A percentile compares a stretch with the other conserved stretches of the same genome.
These are phyloP conservation scores for Styela plicata DNA, from an alignment of 23 tunicate genomes.

Conservation along the genomic window DNA sequence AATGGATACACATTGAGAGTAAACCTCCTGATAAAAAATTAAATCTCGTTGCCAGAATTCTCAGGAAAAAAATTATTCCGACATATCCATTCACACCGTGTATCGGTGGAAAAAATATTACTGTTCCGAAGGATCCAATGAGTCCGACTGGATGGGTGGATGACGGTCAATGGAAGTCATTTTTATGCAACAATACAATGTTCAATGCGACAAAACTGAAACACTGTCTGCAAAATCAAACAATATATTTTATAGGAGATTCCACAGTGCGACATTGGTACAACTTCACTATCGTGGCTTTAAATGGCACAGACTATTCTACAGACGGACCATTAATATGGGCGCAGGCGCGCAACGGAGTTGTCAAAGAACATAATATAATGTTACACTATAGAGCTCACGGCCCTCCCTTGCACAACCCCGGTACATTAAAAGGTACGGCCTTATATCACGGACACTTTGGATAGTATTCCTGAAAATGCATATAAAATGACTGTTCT, in stretches of 20 bases:
- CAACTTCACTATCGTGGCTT: not conserved
- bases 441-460: slow-evolving; percentile 49
- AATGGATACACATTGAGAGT: not conserved
- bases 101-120: too few species aligned
- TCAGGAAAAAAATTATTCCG: not conserved
- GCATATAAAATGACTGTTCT: slow-evolving; percentile 2
- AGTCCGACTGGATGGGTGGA: slow-evolving; percentile 17
- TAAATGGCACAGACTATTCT: not conserved
- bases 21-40: too few species aligned
- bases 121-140: not conserved
- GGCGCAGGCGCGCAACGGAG: not conserved
- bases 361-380: not conserved
- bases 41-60: not conserved
- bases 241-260: slow-evolving; percentile 50
- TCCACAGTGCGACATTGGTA: slow-evolving; percentile 52
- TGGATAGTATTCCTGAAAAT: slow-evolving; percentile 15
- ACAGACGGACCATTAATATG: not conserved
- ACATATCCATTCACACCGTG: not conserved
- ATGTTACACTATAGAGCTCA: slow-evolving; percentile 58
- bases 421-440: slow-evolving; percentile 49
- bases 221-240: slow-evolving; percentile 21
- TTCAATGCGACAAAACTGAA: not conserved
- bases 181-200: not conserved
- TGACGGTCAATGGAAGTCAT: slow-evolving; percentile 24
- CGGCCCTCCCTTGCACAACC: slow-evolving; percentile 45